A percentile compares a stretch with the other conserved stretches of the same genome.
Conservation (phyloP, 2,888 invertebrate species). For the Liodrosophila aerea region DNA sequence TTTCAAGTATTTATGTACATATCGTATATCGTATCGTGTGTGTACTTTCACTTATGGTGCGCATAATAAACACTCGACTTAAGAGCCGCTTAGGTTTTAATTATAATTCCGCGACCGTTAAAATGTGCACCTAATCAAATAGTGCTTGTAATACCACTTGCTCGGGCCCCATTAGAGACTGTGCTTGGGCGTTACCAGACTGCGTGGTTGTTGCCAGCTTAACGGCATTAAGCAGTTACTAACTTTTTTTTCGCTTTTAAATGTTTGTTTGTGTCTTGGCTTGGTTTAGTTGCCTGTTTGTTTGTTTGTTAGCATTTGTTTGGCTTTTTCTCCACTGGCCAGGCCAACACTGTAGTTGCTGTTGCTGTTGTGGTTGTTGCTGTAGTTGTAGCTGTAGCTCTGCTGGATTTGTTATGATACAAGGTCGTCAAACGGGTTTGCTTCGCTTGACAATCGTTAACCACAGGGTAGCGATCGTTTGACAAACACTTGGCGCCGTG, state of each 20-base stretch:
- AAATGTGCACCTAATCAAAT: not conserved
- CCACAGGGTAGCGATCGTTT: constrained; percentile 75
- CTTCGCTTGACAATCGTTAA: constrained; percentile 65
- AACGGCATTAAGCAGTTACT: constrained; percentile 26
- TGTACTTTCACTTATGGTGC: too few species aligned
- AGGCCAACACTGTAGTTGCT: constrained; percentile 5
- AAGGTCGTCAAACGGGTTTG: constrained; percentile 81
- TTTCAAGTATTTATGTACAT: too few species aligned
- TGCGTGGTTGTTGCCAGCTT: not conserved
- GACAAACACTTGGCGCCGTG: constrained; percentile 78
- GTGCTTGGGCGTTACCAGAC: not conserved
- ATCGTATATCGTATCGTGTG: too few species aligned
- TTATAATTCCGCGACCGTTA: not conserved
- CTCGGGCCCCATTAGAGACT: too few species aligned
- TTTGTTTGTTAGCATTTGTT: constrained; percentile 69
- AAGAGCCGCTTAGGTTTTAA: too few species aligned
- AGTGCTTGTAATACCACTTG: not conserved
- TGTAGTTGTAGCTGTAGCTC: constrained; percentile 10
- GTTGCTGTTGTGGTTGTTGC: not conserved
- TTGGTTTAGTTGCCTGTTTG: constrained; percentile 1
- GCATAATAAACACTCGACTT: too few species aligned
- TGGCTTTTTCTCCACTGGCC: constrained; percentile 52
- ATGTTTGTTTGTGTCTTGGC: constrained; percentile 36
- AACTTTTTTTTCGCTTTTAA: constrained; percentile 13
- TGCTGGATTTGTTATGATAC: constrained; percentile 75